Conservation (phyloP, 92 coral and sea anemone genomes). For the Actinernus sp. region DNA sequence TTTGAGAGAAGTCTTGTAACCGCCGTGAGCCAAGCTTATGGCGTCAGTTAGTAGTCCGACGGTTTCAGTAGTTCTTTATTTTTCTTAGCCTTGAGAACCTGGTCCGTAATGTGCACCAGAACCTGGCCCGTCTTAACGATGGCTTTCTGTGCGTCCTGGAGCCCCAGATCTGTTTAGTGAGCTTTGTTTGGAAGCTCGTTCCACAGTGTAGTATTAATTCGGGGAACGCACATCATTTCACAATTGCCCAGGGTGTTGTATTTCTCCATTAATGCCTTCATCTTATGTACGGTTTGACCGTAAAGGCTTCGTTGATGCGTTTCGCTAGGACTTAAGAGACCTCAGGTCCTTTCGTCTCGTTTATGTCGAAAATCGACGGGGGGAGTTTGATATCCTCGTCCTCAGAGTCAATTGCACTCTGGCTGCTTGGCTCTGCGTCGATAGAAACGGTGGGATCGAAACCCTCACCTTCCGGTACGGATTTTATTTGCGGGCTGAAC, state of each 20-base stretch:
- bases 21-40: no score
- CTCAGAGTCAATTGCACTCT: no score
- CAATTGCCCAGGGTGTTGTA: conserved; percentile 13
- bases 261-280: conserved; percentile 4
- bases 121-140: conserved; percentile 13
- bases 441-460: no score
- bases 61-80: conserved; percentile 1
- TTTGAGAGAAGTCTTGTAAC: no score
- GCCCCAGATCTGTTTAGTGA: conserved; percentile 10
- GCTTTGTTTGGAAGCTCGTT: conserved; percentile 14
- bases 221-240: conserved; percentile 14
- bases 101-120: background rate
- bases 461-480: no score
- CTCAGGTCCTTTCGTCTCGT: conserved; percentile 11
- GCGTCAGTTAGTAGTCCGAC: no score
- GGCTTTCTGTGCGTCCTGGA: conserved; percentile 6
- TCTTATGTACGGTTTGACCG: conserved; percentile 2
- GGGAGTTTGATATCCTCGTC: conserved; percentile 13
- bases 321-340: conserved; percentile 7
- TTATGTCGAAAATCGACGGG: conserved; percentile 8
- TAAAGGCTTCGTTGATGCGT: no score
- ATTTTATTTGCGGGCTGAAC: no score
- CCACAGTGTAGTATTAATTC: conserved; percentile 16
- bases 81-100: conserved; percentile 8
- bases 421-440: no score